A percentile compares a stretch with the other conserved stretches of the same genome.
phyloP scores from a whole-genome alignment of 1,140 invertebrate genomes.

The Stenopsyche tienmushanensis region DNA sequence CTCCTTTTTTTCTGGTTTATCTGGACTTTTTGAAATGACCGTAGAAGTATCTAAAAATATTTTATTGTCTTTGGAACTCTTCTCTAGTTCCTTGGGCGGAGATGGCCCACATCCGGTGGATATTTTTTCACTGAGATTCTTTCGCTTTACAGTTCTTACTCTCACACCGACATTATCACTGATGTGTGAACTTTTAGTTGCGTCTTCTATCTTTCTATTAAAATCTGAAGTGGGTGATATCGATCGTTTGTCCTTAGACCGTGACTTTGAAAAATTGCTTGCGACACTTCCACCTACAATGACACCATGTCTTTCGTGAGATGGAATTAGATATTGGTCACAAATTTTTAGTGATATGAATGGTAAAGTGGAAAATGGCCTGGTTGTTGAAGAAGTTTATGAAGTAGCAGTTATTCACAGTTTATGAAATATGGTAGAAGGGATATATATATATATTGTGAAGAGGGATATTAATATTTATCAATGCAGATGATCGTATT shows the following conservation, averaged over 20 bases:
- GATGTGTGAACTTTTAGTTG: conserved; percentile 17
- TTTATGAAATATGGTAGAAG: too few species aligned
- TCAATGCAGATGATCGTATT: conserved; percentile 2
- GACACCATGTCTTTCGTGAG: conserved; percentile 6
- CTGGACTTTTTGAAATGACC: too few species aligned
- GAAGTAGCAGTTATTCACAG: too few species aligned
- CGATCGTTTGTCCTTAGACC: conserved; percentile 12
- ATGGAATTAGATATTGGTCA: too few species aligned
- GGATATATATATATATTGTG: too few species aligned
- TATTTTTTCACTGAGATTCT: conserved; percentile 45
- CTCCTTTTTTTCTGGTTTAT: conserved; percentile 44
- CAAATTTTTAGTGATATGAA: too few species aligned
- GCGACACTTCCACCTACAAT: conserved; percentile 38
- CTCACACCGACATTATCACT: conserved; percentile 31
- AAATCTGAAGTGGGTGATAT: conserved; percentile 18
- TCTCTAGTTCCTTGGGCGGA: conserved; percentile 53
- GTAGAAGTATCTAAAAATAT: conserved; percentile 32
- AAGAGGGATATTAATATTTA: too few species aligned
- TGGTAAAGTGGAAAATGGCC: too few species aligned
- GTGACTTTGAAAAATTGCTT: conserved; percentile 24
- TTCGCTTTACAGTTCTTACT: conserved; percentile 32
- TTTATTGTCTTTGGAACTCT: conserved; percentile 6
- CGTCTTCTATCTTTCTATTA: conserved; percentile 16
- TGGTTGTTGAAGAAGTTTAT: too few species aligned
- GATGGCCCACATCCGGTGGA: conserved; percentile 62